Conservation (phyloP, 2,797 vertebrate species). For the Chromobotia macracanthus region DNA sequence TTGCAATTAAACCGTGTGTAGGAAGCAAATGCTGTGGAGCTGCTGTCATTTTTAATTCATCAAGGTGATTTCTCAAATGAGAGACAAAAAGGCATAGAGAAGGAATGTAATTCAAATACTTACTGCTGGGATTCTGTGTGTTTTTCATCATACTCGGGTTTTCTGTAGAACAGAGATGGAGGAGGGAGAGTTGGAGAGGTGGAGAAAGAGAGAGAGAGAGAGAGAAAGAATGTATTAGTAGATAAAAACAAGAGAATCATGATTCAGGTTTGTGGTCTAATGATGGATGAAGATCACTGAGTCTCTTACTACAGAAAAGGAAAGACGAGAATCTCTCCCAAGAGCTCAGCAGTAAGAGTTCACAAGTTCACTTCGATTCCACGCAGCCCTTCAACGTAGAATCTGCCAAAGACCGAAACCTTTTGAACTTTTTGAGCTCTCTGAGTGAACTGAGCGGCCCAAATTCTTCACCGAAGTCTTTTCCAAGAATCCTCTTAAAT, state of each 20-base stretch:
- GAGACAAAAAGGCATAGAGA: slow-evolving; percentile 20
- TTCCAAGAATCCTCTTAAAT: slow-evolving; percentile 16
- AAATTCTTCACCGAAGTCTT: not conserved
- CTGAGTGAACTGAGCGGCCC: not conserved
- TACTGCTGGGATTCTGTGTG: slow-evolving; percentile 80
- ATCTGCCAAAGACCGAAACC: not conserved
- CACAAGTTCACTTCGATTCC: slow-evolving; percentile 17
- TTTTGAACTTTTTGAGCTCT: slow-evolving; percentile 27
- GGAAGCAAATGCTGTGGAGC: slow-evolving; percentile 15
- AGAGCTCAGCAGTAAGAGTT: slow-evolving; percentile 13
- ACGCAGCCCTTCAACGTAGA: not conserved
- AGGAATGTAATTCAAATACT: slow-evolving; percentile 66
- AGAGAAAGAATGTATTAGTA: slow-evolving; percentile 48
- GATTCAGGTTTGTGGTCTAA: slow-evolving; percentile 17
- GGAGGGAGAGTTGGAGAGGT: slow-evolving; percentile 19
- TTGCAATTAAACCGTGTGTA: slow-evolving; percentile 4
- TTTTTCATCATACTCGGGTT: slow-evolving; percentile 85
- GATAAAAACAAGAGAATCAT: slow-evolving; percentile 38
- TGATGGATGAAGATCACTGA: slow-evolving; percentile 11
- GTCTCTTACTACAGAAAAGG: slow-evolving; percentile 2
- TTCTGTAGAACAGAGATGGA: slow-evolving; percentile 69
- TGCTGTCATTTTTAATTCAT: slow-evolving; percentile 50
- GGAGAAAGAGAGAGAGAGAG: slow-evolving; percentile 16
- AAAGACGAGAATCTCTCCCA: not conserved
- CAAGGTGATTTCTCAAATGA: slow-evolving; percentile 28